A percentile compares a stretch with the other conserved stretches of the same genome.
These are phyloP conservation scores for Chelon labrosus DNA, from an alignment of 2,797 vertebrate species.

Conservation along the genomic window DNA sequence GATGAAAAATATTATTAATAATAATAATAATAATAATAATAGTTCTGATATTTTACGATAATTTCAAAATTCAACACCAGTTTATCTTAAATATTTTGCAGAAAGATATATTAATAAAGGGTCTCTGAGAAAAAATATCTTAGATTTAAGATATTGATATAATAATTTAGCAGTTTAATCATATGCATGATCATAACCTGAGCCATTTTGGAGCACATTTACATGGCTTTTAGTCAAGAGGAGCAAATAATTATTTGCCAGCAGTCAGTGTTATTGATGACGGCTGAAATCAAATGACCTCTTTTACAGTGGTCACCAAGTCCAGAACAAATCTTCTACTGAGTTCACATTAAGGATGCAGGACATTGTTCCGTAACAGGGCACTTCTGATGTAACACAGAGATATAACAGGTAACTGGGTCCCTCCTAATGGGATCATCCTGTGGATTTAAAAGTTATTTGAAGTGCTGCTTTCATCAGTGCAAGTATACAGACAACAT, in stretches of 20 bases:
- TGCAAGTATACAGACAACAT: slow-evolving; percentile 26
- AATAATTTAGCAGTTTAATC: too few species aligned
- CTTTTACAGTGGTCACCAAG: neutral
- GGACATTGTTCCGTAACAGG: slow-evolving; percentile 51
- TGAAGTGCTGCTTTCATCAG: slow-evolving; percentile 51
- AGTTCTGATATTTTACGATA: neutral
- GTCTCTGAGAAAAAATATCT: neutral
- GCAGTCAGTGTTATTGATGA: neutral
- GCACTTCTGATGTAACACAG: slow-evolving; percentile 79
- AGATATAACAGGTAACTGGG: slow-evolving; percentile 82
- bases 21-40: neutral
- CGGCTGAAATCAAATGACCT: slow-evolving; percentile 17
- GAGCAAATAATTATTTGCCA: neutral
- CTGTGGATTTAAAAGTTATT: slow-evolving; percentile 82
- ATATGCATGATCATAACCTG: too few species aligned
- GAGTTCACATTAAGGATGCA: slow-evolving; percentile 45
- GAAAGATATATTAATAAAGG: too few species aligned
- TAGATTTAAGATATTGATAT: neutral
- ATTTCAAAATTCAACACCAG: neutral
- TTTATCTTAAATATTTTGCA: neutral
- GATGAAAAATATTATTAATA: neutral
- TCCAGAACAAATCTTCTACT: slow-evolving; percentile 30
- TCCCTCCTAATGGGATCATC: slow-evolving; percentile 86
- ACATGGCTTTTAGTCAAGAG: neutral
- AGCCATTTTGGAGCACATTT: neutral